A percentile compares a stretch with the other conserved stretches of the same genome.
Conservation (phyloP, 2,797 vertebrate species). For the Alectoris magna region DNA sequence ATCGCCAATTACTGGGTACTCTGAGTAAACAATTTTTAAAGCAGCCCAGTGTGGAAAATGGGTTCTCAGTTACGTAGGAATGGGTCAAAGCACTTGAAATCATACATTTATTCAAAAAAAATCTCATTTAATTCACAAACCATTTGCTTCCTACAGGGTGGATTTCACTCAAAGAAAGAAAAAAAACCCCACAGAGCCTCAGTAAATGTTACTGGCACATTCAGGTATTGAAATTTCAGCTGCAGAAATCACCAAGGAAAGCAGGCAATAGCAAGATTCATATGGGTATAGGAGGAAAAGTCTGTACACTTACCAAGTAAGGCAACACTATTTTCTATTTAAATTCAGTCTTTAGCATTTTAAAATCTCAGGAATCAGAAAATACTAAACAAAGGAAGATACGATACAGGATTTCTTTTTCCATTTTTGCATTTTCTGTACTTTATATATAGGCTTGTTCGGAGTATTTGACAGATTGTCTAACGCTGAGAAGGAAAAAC, state of each 20-base stretch:
- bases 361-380: neutral
- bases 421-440: neutral
- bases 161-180: conserved; percentile 20
- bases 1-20: neutral
- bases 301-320: neutral
- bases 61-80: neutral
- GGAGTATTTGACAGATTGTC: neutral
- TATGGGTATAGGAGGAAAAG: neutral
- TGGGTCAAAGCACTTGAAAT: neutral
- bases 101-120: conserved; percentile 41
- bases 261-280: neutral
- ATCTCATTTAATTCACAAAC: conserved; percentile 27
- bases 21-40: conserved; percentile 30
- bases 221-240: conserved; percentile 3
- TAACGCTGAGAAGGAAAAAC: neutral
- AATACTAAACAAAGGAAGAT: neutral
- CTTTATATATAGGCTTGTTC: neutral
- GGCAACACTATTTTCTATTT: neutral
- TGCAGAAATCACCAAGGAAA: neutral
- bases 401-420: neutral
- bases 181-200: neutral
- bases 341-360: neutral
- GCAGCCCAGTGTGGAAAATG: neutral
- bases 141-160: conserved; percentile 22
- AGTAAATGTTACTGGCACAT: neutral